Evolutionary conservation across 2,113 vertebrate species (phyloP), one percentile per base, ranked within the genome.

Genomic region (Mustela lutreola): DNA sequence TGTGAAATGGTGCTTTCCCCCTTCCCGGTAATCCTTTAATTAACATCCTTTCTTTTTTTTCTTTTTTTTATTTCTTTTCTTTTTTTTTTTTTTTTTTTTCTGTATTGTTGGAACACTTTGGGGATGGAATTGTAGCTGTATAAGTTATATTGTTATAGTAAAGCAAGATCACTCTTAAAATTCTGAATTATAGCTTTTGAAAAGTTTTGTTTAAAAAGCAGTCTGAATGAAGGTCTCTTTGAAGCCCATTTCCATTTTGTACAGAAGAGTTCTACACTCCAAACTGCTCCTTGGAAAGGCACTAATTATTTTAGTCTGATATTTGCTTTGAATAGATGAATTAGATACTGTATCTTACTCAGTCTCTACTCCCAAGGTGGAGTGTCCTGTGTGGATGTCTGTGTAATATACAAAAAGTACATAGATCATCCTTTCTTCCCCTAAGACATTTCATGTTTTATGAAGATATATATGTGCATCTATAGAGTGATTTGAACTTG

Each of bases 161-260:
- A 45, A 60, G 19, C 42, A 42, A 87, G 11, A 9, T 82, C 28
- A 79, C 31, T 96, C 67, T 87, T 95, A 91, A 78, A 94, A 78
- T 78, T 92, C 50, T 75, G 28, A 48, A 78, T 76, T 28, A 60
- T 60, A 81, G 28, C 87, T 71, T 86, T 19, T 9, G 36, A 56
- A 94, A 73, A 96, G 19, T 85, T 14, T 70, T 75, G 42, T 94
- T 96, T 96, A 70, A 91, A 84, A 96, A 87, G 42, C 58, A 89
- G 4, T 89, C 63, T 65, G 28, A 65, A 65, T 65, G 28, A 65
- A 65, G 28, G 28, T 70, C 33, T 8, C 67, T 70, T 70, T 73
- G 89, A 96, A 95, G 2, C 70, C 28, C 1, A 3, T 97, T 96
- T 96, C 36, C 76, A 93, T 95, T 80, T 95, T 94, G 73, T 5